These are phyloP conservation scores for Eupeodes corollae DNA, from an alignment of 1,140 invertebrate species.

Conservation along the genomic window DNA sequence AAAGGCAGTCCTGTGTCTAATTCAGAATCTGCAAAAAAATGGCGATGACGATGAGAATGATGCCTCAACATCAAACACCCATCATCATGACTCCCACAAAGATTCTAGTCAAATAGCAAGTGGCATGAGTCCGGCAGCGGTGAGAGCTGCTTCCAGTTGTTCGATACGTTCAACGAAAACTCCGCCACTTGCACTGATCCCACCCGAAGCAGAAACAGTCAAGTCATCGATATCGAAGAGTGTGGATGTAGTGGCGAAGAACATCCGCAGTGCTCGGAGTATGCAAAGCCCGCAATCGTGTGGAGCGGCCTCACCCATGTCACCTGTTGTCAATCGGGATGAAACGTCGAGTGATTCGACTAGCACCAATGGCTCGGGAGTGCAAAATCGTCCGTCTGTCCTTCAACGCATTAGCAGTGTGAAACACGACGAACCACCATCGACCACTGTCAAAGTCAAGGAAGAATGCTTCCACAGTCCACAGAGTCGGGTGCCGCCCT, in stretches of 20 bases:
- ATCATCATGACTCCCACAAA: too few relatives aligned
- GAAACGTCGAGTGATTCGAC: conserved; percentile 12
- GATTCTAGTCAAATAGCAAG: too few relatives aligned
- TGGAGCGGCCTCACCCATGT: conserved; percentile 13
- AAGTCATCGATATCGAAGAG: conserved; percentile 43
- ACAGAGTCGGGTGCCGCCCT: too few relatives aligned
- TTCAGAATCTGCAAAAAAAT: conserved; percentile 44
- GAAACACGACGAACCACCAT: background rate
- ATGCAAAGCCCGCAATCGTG: conserved; percentile 15
- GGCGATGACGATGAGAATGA: conserved; percentile 15
- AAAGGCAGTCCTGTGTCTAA: conserved; percentile 52
- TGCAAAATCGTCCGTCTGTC: background rate
- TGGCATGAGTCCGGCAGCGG: too few relatives aligned
- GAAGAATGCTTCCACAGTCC: too few relatives aligned
- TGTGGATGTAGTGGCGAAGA: conserved; percentile 27
- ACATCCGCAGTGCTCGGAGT: conserved; percentile 16
- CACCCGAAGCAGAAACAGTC: conserved; percentile 39
- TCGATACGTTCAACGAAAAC: conserved; percentile 19
- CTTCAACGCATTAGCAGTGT: background rate
- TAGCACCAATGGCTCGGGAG: background rate
- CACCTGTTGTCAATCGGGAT: conserved; percentile 13
- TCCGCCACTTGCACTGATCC: conserved; percentile 38
- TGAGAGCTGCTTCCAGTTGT: conserved; percentile 2
- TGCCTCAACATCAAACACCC: background rate
- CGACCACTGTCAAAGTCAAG: too few relatives aligned